Evolutionary conservation across 2,113 vertebrate genomes (phyloP), one percentile per base, ranked within the genome.

Genomic region (Nothobranchius kuhntae): DNA sequence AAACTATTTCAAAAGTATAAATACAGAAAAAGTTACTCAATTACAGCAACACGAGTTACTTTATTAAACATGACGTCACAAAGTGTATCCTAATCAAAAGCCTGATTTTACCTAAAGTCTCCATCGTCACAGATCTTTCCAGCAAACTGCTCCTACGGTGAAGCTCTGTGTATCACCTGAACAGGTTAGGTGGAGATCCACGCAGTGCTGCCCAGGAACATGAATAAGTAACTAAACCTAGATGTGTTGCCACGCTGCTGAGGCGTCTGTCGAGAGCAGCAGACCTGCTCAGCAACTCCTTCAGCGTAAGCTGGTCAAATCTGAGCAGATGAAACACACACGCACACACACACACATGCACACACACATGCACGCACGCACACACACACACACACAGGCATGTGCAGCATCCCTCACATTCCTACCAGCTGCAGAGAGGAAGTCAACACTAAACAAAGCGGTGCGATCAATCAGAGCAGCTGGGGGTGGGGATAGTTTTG

Each of bases 241-340:
- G 3, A 13, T 15, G 60, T 73, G 61, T 6, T 48, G 54, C 17
- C 26, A 21, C 36, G 0, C 38, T 35, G 61, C 38, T 52, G 38
- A 6, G 17, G 58, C 38, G 61, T 69, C 47, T 50, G 47, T 11
- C 13, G 8, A 76, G 66, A 78, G 80, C 42, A 66, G 56, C 68
- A 1, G 51, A 73, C 75, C 73, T 61, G 65, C 70, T 87, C 68
- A 71, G 64, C 75, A 14, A 80, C 75, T 61, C 14, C 83, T 71
- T 40, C 21, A 11, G 38, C 45, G 24, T 42, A 35, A 1, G 51
- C 53, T 66, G 65, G 46, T 73, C 51, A 68, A 72, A 80, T 71
- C 75, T 58, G 63, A 73, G 21, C 56, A 21, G 40, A 48, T 61
- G 4, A 30, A 30, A 30, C 21, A 58, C 53, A 46, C 55, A 40